Conservation (phyloP, 1,140 invertebrate species). For the Parasteatoda tepidariorum region DNA sequence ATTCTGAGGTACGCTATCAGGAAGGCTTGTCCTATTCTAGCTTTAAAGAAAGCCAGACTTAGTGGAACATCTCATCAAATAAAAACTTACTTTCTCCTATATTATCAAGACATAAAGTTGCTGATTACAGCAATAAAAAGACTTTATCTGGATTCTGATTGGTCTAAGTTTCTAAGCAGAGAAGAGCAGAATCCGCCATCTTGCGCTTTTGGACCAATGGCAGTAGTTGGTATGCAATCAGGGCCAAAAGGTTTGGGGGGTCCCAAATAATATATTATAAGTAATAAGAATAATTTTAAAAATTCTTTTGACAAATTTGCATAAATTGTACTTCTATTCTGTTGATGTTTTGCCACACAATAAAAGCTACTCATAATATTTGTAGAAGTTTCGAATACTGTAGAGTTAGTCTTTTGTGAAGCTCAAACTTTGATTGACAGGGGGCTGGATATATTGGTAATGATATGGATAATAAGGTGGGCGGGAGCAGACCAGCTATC, state of each 20-base stretch:
- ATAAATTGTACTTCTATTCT: too few species aligned
- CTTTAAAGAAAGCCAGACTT: slow-evolving; percentile 56
- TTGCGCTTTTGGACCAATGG: slow-evolving; percentile 42
- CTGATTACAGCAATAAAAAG: slow-evolving; percentile 56
- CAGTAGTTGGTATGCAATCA: slow-evolving; percentile 1
- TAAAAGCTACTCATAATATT: too few species aligned
- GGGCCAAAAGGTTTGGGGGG: slow-evolving; percentile 1
- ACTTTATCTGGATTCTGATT: slow-evolving; percentile 23
- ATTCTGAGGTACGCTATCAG: slow-evolving; percentile 33
- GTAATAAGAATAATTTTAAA: background rate
- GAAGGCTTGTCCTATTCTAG: slow-evolving; percentile 52
- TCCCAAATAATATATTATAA: slow-evolving; percentile 5
- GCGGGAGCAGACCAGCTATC: slow-evolving; percentile 44
- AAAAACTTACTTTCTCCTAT: slow-evolving; percentile 59
- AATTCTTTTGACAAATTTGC: background rate
- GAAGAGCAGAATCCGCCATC: slow-evolving; percentile 31
- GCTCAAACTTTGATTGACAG: slow-evolving; percentile 46
- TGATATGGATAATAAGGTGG: slow-evolving; percentile 53
- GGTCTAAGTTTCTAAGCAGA: slow-evolving; percentile 2
- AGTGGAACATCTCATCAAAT: slow-evolving; percentile 58
- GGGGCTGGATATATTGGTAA: slow-evolving; percentile 32
- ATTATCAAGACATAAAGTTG: slow-evolving; percentile 60
- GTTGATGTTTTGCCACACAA: too few species aligned
- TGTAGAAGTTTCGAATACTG: too few species aligned
- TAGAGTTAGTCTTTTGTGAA: background rate